Conservation (phyloP, 2,113 vertebrate species). For the Centropus unirufus region DNA sequence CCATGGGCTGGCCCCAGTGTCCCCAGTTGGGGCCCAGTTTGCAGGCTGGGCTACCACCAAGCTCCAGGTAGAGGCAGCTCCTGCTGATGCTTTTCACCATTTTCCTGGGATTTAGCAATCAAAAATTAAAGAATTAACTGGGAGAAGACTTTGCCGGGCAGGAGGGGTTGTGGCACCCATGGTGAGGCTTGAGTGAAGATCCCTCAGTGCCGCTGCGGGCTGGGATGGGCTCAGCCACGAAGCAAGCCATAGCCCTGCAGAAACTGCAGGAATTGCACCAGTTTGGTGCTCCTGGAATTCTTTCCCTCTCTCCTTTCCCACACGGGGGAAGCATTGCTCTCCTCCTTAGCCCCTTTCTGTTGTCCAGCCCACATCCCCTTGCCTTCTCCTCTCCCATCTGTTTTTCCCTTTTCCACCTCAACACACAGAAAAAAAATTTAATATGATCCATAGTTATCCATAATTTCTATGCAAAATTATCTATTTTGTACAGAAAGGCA, state of each 20-base stretch:
- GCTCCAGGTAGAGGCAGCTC: no score
- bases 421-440: not conserved
- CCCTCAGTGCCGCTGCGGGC: no score
- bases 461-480: not conserved
- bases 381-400: not conserved
- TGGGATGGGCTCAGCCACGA: no score
- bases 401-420: not conserved
- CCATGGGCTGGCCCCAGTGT: rapidly evolving
- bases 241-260: rapidly evolving
- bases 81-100: no score
- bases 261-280: not conserved
- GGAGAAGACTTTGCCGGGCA: no score
- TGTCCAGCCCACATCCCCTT: no score
- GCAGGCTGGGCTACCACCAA: not conserved
- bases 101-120: not conserved
- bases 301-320: not conserved
- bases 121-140: not conserved
- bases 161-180: rapidly evolving
- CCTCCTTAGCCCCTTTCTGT: not conserved
- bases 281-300: not conserved
- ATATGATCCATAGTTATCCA: not conserved
- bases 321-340: no score
- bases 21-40: not conserved
- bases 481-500: not conserved
- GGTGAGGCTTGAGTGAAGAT: rapidly evolving